Evolutionary conservation across 2,888 invertebrate genomes (phyloP).

Genomic region (Lysandra bellargus): DNA sequence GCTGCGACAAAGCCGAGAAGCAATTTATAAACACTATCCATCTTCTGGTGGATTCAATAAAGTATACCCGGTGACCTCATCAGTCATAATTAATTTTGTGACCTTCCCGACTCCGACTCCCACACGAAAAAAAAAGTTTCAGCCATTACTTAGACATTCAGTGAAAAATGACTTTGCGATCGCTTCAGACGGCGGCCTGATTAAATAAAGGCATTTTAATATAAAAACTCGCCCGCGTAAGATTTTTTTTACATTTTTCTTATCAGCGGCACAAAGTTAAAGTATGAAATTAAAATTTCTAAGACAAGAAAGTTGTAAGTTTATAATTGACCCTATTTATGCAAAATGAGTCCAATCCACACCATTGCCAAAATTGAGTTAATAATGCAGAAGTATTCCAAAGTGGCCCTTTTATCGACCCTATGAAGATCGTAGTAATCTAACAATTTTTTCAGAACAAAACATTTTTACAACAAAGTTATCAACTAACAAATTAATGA

Average conservation of each 20-base stretch:
- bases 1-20: not conserved
- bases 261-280: not conserved
- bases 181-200: slow-evolving; percentile 26
- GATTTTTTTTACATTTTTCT: slow-evolving; percentile 5
- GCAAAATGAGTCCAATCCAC: too few species aligned
- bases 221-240: slow-evolving; percentile 12
- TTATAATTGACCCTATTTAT: too few species aligned
- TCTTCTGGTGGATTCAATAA: not conserved
- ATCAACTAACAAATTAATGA: too few species aligned
- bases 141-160: slow-evolving; percentile 27
- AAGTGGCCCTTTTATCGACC: too few species aligned
- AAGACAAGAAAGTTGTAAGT: not conserved
- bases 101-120: not conserved
- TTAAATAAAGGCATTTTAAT: slow-evolving; percentile 27
- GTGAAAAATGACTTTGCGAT: slow-evolving; percentile 28
- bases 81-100: slow-evolving; percentile 22
- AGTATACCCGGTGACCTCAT: slow-evolving; percentile 6
- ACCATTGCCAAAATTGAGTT: too few species aligned
- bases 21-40: slow-evolving; percentile 17
- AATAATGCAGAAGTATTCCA: too few species aligned
- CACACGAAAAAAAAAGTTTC: slow-evolving; percentile 14
- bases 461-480: too few species aligned
- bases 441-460: too few species aligned
- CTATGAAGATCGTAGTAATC: too few species aligned
- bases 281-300: not conserved